Percentiles rank a stretch among this genome's conserved stretches.
Conservation (phyloP, 1,140 invertebrate genomes). For the Anastrepha obliqua region DNA sequence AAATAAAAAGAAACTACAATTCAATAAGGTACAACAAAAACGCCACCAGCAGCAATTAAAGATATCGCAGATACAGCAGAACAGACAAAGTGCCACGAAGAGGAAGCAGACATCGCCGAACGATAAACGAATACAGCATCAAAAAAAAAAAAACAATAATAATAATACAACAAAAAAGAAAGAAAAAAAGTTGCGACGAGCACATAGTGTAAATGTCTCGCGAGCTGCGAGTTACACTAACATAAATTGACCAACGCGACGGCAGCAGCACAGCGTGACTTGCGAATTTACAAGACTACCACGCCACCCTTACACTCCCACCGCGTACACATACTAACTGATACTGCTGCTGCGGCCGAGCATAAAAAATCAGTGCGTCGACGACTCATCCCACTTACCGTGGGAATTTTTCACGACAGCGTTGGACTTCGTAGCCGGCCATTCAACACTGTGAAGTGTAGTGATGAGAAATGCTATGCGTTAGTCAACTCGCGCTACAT, state of each 20-base stretch:
- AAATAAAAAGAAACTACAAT: too few species aligned
- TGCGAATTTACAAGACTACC: not conserved
- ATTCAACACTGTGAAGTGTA: not conserved
- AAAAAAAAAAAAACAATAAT: too few species aligned
- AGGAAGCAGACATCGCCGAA: not conserved
- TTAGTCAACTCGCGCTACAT: not conserved
- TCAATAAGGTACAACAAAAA: not conserved
- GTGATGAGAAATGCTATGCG: not conserved
- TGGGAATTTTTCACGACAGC: not conserved
- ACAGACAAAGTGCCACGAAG: not conserved
- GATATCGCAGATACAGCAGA: not conserved
- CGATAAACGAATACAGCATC: not conserved
- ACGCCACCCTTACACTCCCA: not conserved
- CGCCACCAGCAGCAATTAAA: not conserved
- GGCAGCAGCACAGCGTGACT: not conserved
- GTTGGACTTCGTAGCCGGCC: not conserved
- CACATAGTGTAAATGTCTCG: not conserved
- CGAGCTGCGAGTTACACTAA: not conserved
- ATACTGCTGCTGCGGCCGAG: not conserved
- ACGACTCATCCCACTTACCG: constrained; percentile 25
- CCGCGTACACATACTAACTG: not conserved
- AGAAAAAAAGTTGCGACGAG: too few species aligned
- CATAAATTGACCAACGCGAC: not conserved
- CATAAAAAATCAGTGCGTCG: not conserved
- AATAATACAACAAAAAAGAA: too few species aligned